Evolutionary conservation across 1,140 invertebrate species (phyloP), one percentile per base, ranked within the genome.

Genomic region (Sitophilus oryzae): DNA sequence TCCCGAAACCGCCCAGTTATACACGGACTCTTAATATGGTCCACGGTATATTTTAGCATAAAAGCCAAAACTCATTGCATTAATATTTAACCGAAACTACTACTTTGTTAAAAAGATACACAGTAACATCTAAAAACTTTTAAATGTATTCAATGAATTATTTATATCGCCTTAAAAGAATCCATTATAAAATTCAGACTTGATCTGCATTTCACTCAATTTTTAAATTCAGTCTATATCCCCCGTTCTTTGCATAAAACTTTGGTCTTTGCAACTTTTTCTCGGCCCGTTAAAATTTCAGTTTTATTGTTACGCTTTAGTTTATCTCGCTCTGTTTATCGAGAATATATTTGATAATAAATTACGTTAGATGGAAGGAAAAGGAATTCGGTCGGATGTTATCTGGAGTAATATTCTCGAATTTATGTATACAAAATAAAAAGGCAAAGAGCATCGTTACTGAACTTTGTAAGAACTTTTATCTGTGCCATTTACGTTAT

Each of bases 121-220:
- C 18, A 49, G 46, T 23, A 37, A 49, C 25, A 52, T 52, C 42
- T 53, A 47, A 54, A 54, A 54, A 18, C 19, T 54, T 54, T 34
- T 15, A 46, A 41, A 54, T 38, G 18, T 41, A 54, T 54, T 54
- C 45, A 47, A 40, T 54, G 52, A 47, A 47, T 54, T 54, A 47
- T 54, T 54, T 54, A 54, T 54, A 34, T 9, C 45, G 45, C 52
- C 25, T 54, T 54, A 46, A 40, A 54, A 47, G 30, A 40, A 41
- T 19, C 45, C 45, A 54, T 54, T 54, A 54, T 37, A 54, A 54
- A 54, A 54, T 46, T 54, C 43, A 34, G 19, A 43, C 50, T 52
- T 52, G 43, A 52, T 52, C 42, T 52, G 50, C 50, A 52, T 40
- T 52, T 52, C 42, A 52, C 45, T 52, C 50, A 20, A 20, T 44